phyloP scores from a whole-genome alignment of 2,888 invertebrate species.

The Orthosia incerta region DNA sequence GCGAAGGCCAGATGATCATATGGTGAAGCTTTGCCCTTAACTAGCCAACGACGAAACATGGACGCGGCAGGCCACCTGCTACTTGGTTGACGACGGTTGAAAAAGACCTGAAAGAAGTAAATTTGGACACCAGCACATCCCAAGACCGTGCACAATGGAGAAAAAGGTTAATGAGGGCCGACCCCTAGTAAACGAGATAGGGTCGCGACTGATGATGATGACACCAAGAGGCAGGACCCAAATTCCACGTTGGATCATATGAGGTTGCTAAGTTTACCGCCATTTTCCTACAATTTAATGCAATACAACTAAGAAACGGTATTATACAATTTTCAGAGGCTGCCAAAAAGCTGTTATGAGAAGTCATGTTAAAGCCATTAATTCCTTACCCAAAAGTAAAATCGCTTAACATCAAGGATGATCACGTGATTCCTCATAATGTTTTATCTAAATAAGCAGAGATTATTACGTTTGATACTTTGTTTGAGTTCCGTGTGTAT shows the following conservation, averaged over 20 bases:
- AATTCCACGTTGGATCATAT: not conserved
- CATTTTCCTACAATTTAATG: not conserved
- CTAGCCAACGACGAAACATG: too few relatives aligned
- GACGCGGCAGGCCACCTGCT: too few relatives aligned
- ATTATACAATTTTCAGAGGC: not conserved
- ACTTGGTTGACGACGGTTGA: too few relatives aligned
- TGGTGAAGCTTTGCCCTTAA: too few relatives aligned
- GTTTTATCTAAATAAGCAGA: conserved; percentile 45
- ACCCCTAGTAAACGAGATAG: too few relatives aligned
- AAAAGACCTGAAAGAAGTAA: too few relatives aligned
- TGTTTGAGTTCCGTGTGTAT: conserved; percentile 52
- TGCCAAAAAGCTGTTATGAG: not conserved
- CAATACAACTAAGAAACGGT: not conserved
- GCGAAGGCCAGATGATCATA: too few relatives aligned
- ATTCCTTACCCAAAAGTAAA: conserved; percentile 15
- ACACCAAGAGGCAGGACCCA: not conserved
- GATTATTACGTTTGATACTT: conserved; percentile 42
- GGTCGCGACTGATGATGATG: too few relatives aligned
- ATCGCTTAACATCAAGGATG: conserved; percentile 20
- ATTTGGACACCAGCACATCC: too few relatives aligned
- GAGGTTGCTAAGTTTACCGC: not conserved
- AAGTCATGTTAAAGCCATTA: conserved; percentile 4
- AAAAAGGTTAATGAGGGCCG: too few relatives aligned
- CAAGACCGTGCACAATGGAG: too few relatives aligned
- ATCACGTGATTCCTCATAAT: conserved; percentile 42